Conservation (phyloP, 2,113 vertebrate species). For the Penelope pileata region DNA sequence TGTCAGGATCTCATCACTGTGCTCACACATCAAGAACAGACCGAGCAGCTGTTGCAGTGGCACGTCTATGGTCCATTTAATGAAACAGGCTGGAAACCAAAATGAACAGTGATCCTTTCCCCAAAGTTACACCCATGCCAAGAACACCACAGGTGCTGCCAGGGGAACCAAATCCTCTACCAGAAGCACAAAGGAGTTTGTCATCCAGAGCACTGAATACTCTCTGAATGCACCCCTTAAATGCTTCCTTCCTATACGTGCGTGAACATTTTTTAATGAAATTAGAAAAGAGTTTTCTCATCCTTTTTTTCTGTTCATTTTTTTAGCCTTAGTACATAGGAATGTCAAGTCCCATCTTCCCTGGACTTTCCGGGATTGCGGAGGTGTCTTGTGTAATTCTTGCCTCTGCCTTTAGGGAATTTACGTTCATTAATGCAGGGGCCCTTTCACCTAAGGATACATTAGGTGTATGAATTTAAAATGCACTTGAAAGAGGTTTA, state of each 20-base stretch:
- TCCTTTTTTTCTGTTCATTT: not conserved
- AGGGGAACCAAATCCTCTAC: not conserved
- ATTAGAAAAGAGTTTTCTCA: not conserved
- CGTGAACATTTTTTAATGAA: not conserved
- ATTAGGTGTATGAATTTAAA: fast-evolving
- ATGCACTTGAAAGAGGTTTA: not conserved
- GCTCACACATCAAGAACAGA: not conserved
- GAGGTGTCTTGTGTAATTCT: not conserved
- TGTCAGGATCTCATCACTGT: not conserved
- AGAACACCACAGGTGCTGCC: not conserved
- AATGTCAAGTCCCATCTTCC: not conserved
- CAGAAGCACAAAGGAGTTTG: not conserved
- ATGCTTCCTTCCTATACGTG: not conserved
- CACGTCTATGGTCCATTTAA: fast-evolving
- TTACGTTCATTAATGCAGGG: not conserved
- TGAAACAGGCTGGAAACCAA: not conserved
- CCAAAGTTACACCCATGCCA: not conserved
- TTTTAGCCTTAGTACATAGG: not conserved
- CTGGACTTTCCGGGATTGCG: not conserved
- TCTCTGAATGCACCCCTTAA: not conserved
- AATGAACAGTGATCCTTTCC: not conserved
- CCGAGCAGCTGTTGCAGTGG: not conserved
- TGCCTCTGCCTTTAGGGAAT: not conserved
- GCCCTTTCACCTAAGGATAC: not conserved
- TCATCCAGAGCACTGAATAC: not conserved